Base-by-base conservation (phyloP, 2,113 vertebrate genomes). In the Calidris pugnax region DNA sequence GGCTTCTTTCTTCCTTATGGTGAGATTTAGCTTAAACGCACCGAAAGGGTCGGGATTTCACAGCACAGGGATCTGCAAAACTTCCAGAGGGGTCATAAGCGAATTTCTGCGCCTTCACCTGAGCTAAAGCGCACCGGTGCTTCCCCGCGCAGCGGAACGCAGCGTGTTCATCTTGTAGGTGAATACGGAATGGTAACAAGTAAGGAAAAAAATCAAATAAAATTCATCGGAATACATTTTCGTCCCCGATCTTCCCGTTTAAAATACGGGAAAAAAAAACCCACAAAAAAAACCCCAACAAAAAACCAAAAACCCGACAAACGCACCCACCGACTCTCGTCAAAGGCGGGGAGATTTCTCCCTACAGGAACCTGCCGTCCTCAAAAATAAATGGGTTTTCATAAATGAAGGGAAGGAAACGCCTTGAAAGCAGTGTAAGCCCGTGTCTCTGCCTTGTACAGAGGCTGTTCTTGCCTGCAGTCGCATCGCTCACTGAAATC, bases 221-320 rank as follows among this genome's bases (percentile, higher is more conserved):
- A 55, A 55, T 55, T 19, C 0, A 0, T 35, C 4, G 3, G 7
- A 9, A 2, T 45, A 8, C 4, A 3, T 69, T 47, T 71, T 86
- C 19, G 47, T 30, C 6, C 11, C 12, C 21, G 3, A 6, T 59
- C 33, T 39, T 37, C 33, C 26, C 6, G 6, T 67, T 78, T 26
- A 60, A 56, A 45, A 51, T 7, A 8, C 0, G 4, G 48, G 12
- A 6, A 53, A 51, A 26, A 51, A 51, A 27, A 51, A 50, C 24
- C 26, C 14, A 51, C 15, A 27, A 27, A 14, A 14, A 74, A 79
- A 51, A 11, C 41, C 41, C 41, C 12, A 41, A 41, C 12, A 13
- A 41, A 41, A 35, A 21, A 18, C 37, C 37, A 39, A 39, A 39
- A 39, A 39, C 37, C 37, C 37, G 74, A 16, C 50, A 67, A 67